A percentile compares a stretch with the other conserved stretches of the same genome.
Evolutionary conservation across 2,113 vertebrate genomes (phyloP).

Genomic region (Pleuronectes platessa): DNA sequence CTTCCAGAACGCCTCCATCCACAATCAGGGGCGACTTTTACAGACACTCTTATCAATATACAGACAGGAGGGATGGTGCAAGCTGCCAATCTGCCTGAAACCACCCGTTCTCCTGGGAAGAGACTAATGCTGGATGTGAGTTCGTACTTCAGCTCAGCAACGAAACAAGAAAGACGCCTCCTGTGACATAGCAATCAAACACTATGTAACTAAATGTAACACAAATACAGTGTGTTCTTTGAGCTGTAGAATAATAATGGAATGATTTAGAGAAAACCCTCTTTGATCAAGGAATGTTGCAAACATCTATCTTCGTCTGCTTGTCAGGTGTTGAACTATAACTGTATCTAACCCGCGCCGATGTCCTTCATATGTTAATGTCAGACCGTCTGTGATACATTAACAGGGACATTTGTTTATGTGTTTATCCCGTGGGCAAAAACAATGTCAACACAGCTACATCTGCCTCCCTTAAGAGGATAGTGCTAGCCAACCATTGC

Average conservation of each 20-base stretch:
- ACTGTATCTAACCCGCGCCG: not conserved
- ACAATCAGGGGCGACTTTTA: conserved; percentile 33
- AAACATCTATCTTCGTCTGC: too few species aligned
- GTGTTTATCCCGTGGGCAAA: not conserved
- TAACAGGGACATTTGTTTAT: not conserved
- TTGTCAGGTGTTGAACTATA: not conserved
- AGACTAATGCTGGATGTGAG: not conserved
- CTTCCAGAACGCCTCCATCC: conserved; percentile 1
- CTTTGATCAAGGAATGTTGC: not conserved
- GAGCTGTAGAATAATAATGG: not conserved
- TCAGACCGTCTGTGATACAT: too few species aligned
- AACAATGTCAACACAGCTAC: not conserved
- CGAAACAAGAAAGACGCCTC: not conserved
- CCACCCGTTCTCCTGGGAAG: conserved; percentile 41
- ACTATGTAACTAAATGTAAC: not conserved
- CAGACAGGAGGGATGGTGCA: conserved; percentile 44
- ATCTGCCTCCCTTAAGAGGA: not conserved
- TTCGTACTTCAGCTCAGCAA: not conserved
- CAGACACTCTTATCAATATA: conserved; percentile 61
- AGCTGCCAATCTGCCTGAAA: conserved; percentile 61
- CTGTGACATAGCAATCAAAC: not conserved
- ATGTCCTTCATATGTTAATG: not conserved
- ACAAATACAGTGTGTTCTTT: not conserved
- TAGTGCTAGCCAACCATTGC: conserved; percentile 13
- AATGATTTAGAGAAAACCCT: not conserved